Conservation (phyloP, 2,888 invertebrate species). For the Aethes cnicana region DNA sequence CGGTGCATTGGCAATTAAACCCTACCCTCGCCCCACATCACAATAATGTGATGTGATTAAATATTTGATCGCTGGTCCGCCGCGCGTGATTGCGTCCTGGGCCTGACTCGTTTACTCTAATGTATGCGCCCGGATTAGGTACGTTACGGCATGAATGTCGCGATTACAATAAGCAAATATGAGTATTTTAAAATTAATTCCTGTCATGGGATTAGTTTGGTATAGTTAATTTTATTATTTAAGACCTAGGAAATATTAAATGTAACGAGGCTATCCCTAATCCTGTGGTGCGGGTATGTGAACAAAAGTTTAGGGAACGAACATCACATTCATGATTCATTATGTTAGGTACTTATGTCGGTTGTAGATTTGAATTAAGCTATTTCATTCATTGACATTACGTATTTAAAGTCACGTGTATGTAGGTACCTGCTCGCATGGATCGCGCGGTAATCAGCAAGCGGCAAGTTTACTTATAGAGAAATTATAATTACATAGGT, state of each 20-base stretch:
- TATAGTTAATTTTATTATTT: conserved; percentile 7
- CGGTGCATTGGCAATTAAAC: too few species aligned
- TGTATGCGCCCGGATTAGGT: conserved; percentile 7
- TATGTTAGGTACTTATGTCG: too few species aligned
- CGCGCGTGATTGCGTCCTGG: neutral
- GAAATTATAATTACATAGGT: too few species aligned
- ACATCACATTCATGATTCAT: too few species aligned
- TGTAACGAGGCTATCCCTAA: neutral
- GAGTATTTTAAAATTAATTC: conserved; percentile 17
- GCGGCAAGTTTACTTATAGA: too few species aligned
- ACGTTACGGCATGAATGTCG: neutral
- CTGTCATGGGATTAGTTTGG: conserved; percentile 21
- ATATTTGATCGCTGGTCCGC: neutral
- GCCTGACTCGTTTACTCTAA: conserved; percentile 3
- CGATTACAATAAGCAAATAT: conserved; percentile 8
- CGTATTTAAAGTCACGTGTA: too few species aligned
- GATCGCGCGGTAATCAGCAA: too few species aligned
- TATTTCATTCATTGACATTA: too few species aligned
- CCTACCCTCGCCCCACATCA: neutral
- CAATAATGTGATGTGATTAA: conserved; percentile 8
- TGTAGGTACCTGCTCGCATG: too few species aligned
- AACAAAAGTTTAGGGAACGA: too few species aligned
- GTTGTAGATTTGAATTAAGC: too few species aligned
- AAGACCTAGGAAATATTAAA: conserved; percentile 6
- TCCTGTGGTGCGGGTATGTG: too few species aligned